A percentile compares a stretch with the other conserved stretches of the same genome.
Evolutionary conservation across 2,888 invertebrate species (phyloP).

Genomic region (Zelleria hepariella): DNA sequence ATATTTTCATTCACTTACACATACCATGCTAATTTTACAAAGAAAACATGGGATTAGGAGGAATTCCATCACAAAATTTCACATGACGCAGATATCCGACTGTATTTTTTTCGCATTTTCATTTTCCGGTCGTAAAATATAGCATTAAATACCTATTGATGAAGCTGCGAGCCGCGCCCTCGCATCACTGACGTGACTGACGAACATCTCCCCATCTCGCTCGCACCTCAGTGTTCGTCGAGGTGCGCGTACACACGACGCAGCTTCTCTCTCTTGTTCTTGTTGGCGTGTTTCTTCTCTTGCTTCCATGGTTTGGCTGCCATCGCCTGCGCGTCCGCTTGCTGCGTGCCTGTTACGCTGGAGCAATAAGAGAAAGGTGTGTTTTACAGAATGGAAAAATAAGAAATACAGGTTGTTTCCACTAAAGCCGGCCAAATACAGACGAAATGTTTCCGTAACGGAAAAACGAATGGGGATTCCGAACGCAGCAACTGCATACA

Average conservation of each 20-base stretch:
- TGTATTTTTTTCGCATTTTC: no score
- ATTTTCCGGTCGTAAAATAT: no score
- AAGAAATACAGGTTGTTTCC: neutral
- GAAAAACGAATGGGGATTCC: no score
- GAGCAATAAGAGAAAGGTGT: conserved; percentile 16
- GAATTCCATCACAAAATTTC: no score
- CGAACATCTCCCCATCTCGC: conserved; percentile 1
- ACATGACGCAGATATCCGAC: no score
- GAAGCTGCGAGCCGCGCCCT: no score
- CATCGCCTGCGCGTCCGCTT: conserved; percentile 17
- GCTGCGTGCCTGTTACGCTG: conserved; percentile 37
- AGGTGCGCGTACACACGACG: conserved; percentile 87
- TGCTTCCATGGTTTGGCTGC: conserved; percentile 82
- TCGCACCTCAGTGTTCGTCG: conserved; percentile 77
- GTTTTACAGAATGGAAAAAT: neutral
- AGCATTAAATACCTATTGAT: no score
- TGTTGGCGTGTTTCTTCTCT: conserved; percentile 88
- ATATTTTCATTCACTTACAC: no score
- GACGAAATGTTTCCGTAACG: no score
- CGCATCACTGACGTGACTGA: neutral
- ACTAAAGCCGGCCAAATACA: neutral
- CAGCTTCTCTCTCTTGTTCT: conserved; percentile 93
- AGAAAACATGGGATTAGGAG: no score
- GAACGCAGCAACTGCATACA: no score
- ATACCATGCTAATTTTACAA: no score